phyloP scores from a whole-genome alignment of 2,113 vertebrate genomes.

The Actenoides lindsayi region DNA sequence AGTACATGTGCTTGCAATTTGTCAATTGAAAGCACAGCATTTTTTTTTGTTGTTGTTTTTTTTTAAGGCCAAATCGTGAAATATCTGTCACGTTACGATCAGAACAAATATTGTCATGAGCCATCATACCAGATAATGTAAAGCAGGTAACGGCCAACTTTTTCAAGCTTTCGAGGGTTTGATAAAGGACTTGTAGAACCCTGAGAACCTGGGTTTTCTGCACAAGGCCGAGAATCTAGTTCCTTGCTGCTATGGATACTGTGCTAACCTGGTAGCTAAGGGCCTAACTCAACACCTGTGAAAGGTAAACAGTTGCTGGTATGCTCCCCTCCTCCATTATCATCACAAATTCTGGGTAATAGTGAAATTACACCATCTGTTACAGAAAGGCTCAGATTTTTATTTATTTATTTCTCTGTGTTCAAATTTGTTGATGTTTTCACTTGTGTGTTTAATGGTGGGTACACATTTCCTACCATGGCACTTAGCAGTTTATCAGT shows the following conservation, averaged over 20 bases:
- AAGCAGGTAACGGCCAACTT: not conserved
- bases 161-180: not conserved
- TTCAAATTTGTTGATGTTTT: not conserved
- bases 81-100: not conserved
- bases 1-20: constrained; percentile 4
- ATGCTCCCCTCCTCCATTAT: no score
- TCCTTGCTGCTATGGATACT: not conserved
- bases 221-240: rapidly evolving
- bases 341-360: not conserved
- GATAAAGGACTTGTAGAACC: not conserved
- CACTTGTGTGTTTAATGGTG: not conserved
- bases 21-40: not conserved
- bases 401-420: not conserved
- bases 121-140: not conserved
- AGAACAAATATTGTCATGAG: not conserved
- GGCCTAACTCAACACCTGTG: not conserved
- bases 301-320: not conserved
- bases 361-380: not conserved
- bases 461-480: not conserved
- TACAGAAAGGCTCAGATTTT: not conserved
- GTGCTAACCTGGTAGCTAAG: not conserved
- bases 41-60: not conserved
- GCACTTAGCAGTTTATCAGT: not conserved
- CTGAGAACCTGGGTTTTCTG: not conserved
- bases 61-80: not conserved